Percentiles rank a stretch among this genome's conserved stretches.
Conservation (phyloP, 2,888 invertebrate genomes). For the Geophilus truncorum region DNA sequence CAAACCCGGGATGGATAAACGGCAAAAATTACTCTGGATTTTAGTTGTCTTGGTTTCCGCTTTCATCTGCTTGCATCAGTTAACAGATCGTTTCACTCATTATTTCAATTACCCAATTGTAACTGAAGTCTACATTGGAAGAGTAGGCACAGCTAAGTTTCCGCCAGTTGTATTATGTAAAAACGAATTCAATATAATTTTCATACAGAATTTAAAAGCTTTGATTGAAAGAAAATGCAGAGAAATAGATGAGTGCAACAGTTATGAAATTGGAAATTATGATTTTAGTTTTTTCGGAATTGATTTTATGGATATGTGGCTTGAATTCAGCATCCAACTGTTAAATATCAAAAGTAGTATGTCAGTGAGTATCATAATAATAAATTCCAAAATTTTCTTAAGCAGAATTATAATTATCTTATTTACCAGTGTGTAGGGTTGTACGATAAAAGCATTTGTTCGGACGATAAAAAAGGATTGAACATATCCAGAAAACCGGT, state of each 20-base stretch:
- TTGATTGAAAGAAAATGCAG: not conserved
- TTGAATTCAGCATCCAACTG: not conserved
- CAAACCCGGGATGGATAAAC: not conserved
- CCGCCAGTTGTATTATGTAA: not conserved
- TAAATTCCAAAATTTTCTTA: not conserved
- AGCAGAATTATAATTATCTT: not conserved
- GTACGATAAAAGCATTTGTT: constrained; percentile 5
- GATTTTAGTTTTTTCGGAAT: not conserved
- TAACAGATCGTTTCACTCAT: not conserved
- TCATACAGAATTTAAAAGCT: not conserved
- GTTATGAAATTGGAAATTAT: not conserved
- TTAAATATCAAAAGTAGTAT: not conserved
- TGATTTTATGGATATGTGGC: not conserved
- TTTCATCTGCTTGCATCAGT: not conserved
- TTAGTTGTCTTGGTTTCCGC: not conserved
- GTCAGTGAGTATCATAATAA: not conserved
- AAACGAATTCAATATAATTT: not conserved
- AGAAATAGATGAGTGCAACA: not conserved
- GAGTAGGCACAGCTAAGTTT: not conserved
- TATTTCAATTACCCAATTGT: not conserved
- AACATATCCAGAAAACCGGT: not conserved
- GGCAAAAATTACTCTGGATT: not conserved
- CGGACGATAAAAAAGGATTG: not conserved
- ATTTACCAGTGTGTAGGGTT: not conserved
- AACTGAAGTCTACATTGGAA: not conserved